Evolutionary conservation across 2,888 invertebrate species (phyloP).

Genomic region (Zygothrica quintamaculata): DNA sequence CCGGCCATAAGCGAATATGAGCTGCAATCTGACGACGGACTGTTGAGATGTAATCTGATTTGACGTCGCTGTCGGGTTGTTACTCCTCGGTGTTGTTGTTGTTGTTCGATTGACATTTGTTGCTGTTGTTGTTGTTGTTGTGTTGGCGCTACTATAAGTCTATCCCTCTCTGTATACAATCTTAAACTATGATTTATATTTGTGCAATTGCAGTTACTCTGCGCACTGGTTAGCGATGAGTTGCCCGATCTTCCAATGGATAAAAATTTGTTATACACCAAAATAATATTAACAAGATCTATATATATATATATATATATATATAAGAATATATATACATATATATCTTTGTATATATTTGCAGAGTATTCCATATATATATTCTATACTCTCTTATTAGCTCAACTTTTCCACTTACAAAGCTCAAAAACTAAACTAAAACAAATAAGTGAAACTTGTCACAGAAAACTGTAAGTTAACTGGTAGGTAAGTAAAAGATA

Average conservation of each 20-base stretch:
- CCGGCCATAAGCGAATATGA: constrained; percentile 36
- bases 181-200: constrained; percentile 62
- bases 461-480: no score
- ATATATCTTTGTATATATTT: no score
- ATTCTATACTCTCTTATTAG: no score
- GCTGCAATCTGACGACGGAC: constrained; percentile 77
- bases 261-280: constrained; percentile 33
- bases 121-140: constrained; percentile 34
- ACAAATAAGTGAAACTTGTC: no score
- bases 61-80: constrained; percentile 59
- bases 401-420: no score
- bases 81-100: constrained; percentile 24
- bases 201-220: constrained; percentile 66
- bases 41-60: constrained; percentile 72
- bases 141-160: constrained; percentile 74
- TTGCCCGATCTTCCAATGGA: constrained; percentile 75
- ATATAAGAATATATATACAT: no score
- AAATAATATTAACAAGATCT: not conserved
- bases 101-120: constrained; percentile 8
- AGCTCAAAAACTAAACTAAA: no score
- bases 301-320: constrained; percentile 9
- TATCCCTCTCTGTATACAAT: constrained; percentile 82
- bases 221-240: constrained; percentile 80
- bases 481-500: no score
- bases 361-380: no score